Evolutionary conservation across 2,888 invertebrate species (phyloP), one percentile per base, ranked within the genome.

Genomic region (Nomada hirtipes): DNA sequence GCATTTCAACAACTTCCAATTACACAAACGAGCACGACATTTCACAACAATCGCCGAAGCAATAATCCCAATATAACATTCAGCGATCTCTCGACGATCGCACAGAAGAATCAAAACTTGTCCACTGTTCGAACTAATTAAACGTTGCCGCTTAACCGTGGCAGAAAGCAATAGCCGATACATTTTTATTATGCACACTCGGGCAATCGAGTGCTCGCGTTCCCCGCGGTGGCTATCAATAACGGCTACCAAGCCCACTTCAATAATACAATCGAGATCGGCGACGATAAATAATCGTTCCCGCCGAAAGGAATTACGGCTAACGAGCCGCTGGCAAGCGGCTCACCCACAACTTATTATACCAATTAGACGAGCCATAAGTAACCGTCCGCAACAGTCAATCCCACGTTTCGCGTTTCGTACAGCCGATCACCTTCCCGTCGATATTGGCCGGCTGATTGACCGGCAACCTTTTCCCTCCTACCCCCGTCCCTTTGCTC

Each of bases 221-320:
- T 20, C 18, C 4, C 23, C 57, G 23, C 64, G 42, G 42, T 42
- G 50, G 76, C 64, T 76, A 82, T 82, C 82, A 76, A 83, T 83
- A 83, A 83, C 68, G 47, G 69, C 64, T 69, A 70, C 73, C 80
- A 59, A 76, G 81, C 81, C 81, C 73, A 57, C 13, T n/a, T 23
- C 64, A 60, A 69, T 72, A 72, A 83, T 81, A 81, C 57, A 76
- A 81, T 83, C 82, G 61, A 52, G 60, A 80, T 76, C 59, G 75
- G 11, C 60, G 52, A 60, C 76, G 78, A 84, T 82, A 84, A 84
- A 82, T 84, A 82, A 84, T 76, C 73, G 82, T 65, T 42, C 50
- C 75, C 83, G 82, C 81, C 82, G 73, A 81, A 83, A 76, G 81
- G 81, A 83, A 73, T 83, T 83, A 81, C 81, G 42, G 15, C 76